Evolutionary conservation across 2,888 invertebrate species (phyloP).

Genomic region (Sinohyriopsis cumingii): DNA sequence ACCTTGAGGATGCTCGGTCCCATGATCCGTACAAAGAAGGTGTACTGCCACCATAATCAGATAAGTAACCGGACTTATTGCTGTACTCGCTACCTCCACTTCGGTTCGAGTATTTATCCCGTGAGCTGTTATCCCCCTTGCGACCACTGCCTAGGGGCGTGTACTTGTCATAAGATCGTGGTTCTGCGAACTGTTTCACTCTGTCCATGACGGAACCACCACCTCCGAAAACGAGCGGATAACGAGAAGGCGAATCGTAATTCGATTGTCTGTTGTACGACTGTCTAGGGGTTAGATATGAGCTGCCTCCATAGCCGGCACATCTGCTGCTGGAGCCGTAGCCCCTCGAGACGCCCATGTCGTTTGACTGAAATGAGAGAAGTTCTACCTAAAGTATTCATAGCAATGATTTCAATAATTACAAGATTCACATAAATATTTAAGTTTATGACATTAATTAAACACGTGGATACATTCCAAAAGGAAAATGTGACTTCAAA

Average conservation of each 20-base stretch:
- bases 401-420: too few species aligned
- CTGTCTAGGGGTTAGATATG: slow-evolving; percentile 30
- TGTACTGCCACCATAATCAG: slow-evolving; percentile 63
- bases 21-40: slow-evolving; percentile 58
- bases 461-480: too few species aligned
- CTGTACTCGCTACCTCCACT: slow-evolving; percentile 53
- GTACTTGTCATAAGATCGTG: slow-evolving; percentile 40
- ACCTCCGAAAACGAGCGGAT: slow-evolving; percentile 11
- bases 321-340: slow-evolving; percentile 39
- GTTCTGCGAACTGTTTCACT: slow-evolving; percentile 43
- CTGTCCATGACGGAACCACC: slow-evolving; percentile 48
- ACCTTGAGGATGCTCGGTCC: slow-evolving; percentile 57
- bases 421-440: too few species aligned
- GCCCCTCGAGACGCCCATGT: slow-evolving; percentile 62
- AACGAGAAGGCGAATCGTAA: slow-evolving; percentile 30
- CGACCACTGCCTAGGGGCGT: slow-evolving; percentile 44
- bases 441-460: too few species aligned
- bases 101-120: slow-evolving; percentile 45
- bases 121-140: slow-evolving; percentile 33
- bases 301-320: slow-evolving; percentile 19
- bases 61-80: slow-evolving; percentile 61
- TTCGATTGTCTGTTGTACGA: slow-evolving; percentile 35
- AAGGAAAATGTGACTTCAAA: too few species aligned
- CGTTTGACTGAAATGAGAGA: slow-evolving; percentile 54
- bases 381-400: not conserved